A percentile compares a stretch with the other conserved stretches of the same genome.
Evolutionary conservation across 2,113 vertebrate genomes (phyloP).

Genomic region (Isichthys henryi): DNA sequence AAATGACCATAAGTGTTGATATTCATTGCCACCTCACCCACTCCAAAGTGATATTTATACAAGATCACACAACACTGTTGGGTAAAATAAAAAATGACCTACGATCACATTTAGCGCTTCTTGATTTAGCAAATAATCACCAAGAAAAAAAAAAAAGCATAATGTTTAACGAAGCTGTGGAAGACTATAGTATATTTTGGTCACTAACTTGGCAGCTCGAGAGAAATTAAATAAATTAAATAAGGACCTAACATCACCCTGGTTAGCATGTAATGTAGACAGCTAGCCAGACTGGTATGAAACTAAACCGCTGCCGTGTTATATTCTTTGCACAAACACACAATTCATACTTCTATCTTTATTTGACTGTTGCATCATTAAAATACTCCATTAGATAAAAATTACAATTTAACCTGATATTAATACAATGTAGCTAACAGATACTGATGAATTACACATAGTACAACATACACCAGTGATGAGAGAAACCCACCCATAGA

Average conservation of each 20-base stretch:
- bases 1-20: not conserved
- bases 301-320: not conserved
- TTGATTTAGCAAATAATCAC: not conserved
- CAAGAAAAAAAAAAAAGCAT: not conserved
- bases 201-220: not conserved
- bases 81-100: not conserved
- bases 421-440: not conserved
- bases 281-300: not conserved
- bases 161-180: not conserved
- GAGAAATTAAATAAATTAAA: not conserved
- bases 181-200: not conserved
- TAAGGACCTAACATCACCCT: not conserved
- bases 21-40: not conserved
- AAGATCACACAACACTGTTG: not conserved
- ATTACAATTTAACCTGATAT: not conserved
- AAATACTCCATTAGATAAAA: not conserved
- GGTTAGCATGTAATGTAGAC: not conserved
- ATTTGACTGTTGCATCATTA: not conserved
- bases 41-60: not conserved
- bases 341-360: not conserved
- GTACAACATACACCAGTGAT: not conserved
- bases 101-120: not conserved
- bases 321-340: not conserved
- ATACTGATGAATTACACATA: not conserved
- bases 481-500: not conserved